A percentile compares a stretch with the other conserved stretches of the same genome.
These are phyloP conservation scores for Drosophila santomea DNA, from an alignment of 1,140 invertebrate genomes.

Conservation along the genomic window DNA sequence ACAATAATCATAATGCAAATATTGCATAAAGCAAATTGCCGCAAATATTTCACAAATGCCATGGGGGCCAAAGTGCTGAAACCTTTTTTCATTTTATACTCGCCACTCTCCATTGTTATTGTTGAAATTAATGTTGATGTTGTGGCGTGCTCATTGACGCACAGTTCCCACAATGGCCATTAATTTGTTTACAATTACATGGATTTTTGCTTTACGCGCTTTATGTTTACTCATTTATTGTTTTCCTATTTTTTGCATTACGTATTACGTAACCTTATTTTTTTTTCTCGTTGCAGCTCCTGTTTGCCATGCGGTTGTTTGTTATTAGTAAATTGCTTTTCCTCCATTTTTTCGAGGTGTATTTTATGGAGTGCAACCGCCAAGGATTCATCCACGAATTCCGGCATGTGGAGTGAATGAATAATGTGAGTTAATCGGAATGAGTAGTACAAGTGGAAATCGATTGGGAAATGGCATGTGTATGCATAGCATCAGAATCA, in stretches of 20 bases:
- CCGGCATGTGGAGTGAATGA: slow-evolving; percentile 16
- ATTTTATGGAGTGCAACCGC: no score
- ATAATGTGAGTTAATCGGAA: slow-evolving; percentile 19
- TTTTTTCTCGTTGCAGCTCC: slow-evolving; percentile 1
- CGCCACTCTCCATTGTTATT: slow-evolving; percentile 7
- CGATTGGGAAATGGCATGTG: slow-evolving; percentile 11
- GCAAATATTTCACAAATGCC: slow-evolving; percentile 52
- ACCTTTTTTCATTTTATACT: not conserved
- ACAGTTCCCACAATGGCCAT: slow-evolving; percentile 54
- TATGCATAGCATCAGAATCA: not conserved
- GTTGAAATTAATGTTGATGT: slow-evolving; percentile 37
- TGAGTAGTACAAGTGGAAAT: slow-evolving; percentile 7
- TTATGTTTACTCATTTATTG: slow-evolving; percentile 18
- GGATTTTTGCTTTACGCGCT: slow-evolving; percentile 51
- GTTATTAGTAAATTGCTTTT: no score
- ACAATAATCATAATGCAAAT: slow-evolving; percentile 60
- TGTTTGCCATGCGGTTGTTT: slow-evolving; percentile 21
- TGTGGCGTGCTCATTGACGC: slow-evolving; percentile 59
- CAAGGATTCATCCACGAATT: not conserved
- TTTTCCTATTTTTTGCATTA: slow-evolving; percentile 25
- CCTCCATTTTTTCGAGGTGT: no score
- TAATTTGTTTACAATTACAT: slow-evolving; percentile 65
- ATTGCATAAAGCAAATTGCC: slow-evolving; percentile 54
- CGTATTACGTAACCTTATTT: no score
- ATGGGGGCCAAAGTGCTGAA: not conserved